Conservation (phyloP, 2,113 vertebrate genomes). For the Raja brachyura region DNA sequence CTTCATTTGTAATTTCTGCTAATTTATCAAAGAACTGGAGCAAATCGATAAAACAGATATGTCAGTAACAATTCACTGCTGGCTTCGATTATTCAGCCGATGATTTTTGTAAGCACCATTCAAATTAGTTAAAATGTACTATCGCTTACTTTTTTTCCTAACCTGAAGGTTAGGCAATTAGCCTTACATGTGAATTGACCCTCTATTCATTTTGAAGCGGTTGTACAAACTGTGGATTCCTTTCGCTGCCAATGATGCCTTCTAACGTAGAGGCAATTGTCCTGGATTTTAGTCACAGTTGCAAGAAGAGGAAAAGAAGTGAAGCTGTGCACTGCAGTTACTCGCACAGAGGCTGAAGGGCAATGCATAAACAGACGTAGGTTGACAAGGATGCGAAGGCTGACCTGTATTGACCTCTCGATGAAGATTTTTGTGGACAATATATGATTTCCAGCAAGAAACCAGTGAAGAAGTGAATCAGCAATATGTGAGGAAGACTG, state of each 20-base stretch:
- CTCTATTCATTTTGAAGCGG: not conserved
- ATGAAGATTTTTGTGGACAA: not conserved
- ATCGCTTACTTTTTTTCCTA: too few relatives aligned
- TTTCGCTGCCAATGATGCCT: not conserved
- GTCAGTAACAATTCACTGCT: too few relatives aligned
- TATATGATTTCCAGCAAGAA: not conserved
- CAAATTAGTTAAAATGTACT: too few relatives aligned
- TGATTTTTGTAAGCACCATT: too few relatives aligned
- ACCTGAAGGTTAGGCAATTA: too few relatives aligned
- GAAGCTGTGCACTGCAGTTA: not conserved
- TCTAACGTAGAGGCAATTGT: not conserved
- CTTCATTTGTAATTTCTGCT: too few relatives aligned
- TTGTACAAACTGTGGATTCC: not conserved
- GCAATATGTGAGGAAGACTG: not conserved
- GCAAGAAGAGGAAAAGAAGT: not conserved
- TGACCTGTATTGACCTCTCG: not conserved
- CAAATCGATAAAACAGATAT: too few relatives aligned
- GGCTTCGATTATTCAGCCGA: too few relatives aligned
- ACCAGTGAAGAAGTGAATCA: not conserved
- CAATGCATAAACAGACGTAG: not conserved
- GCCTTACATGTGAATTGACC: too few relatives aligned
- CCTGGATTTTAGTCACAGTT: not conserved
- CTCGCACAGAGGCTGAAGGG: not conserved
- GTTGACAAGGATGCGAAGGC: too few relatives aligned
- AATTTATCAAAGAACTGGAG: too few relatives aligned